Evolutionary conservation across 2,113 vertebrate genomes (phyloP).

Genomic region (Oreochromis tanganicae): DNA sequence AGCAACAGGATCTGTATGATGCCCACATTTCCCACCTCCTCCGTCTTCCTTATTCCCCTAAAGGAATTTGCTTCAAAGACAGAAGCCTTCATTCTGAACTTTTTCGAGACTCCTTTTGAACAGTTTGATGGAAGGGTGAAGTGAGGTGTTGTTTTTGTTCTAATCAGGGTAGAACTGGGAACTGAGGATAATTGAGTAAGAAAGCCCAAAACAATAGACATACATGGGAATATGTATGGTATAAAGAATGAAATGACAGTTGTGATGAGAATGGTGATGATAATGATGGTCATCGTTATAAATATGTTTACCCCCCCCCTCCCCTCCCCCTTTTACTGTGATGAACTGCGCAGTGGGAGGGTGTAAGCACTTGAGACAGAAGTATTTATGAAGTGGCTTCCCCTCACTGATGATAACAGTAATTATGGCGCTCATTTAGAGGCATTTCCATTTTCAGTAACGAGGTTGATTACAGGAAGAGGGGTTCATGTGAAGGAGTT

Average conservation of each 20-base stretch:
- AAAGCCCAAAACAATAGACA: background rate
- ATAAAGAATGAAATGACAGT: background rate
- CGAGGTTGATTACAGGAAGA: conserved; percentile 37
- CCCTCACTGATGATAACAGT: conserved; percentile 54
- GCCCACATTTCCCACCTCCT: background rate
- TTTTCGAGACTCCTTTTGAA: background rate
- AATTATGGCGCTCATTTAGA: conserved; percentile 52
- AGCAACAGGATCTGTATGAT: background rate
- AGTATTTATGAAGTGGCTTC: conserved; percentile 48
- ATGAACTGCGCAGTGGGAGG: conserved; percentile 27
- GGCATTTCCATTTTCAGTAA: conserved; percentile 63
- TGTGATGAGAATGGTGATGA: background rate
- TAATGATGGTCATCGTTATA: background rate
- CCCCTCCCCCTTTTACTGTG: background rate
- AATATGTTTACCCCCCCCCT: background rate
- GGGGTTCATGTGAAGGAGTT: background rate
- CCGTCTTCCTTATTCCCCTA: background rate
- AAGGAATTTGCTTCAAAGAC: background rate
- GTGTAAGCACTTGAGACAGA: conserved; percentile 37
- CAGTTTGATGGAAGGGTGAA: background rate
- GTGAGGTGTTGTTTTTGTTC: background rate
- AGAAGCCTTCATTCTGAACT: background rate
- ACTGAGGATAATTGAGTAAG: background rate
- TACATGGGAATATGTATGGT: background rate
- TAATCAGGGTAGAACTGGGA: background rate